These are phyloP conservation scores for Antheraea pernyi DNA, from an alignment of 1,140 invertebrate genomes.

Conservation along the genomic window DNA sequence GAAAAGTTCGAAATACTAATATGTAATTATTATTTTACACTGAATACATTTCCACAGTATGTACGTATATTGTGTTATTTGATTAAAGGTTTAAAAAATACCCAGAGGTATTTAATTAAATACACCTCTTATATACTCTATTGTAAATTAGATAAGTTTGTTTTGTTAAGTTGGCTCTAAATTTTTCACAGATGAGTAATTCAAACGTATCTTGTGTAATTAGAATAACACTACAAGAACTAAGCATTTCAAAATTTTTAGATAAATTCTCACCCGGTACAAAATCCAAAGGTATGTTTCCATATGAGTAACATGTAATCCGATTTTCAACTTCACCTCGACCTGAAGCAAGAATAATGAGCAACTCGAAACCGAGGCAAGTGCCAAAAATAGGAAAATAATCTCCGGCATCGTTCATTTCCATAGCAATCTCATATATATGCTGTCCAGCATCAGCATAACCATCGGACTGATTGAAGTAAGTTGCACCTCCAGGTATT, in stretches of 20 bases:
- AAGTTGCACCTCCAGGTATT: constrained; percentile 87
- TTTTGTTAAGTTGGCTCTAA: no score
- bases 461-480: constrained; percentile 83
- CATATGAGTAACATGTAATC: constrained; percentile 80
- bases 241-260: background rate
- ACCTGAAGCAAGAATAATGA: constrained; percentile 85
- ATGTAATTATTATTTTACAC: no score
- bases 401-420: constrained; percentile 84
- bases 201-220: no score
- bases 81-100: no score
- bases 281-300: constrained; percentile 85
- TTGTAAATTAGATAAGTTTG: no score
- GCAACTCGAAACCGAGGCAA: constrained; percentile 92
- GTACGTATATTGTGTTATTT: no score
- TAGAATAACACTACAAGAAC: no score
- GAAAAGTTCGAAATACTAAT: background rate
- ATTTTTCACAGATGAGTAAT: no score
- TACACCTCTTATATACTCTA: no score
- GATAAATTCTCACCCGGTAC: constrained; percentile 73
- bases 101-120: no score
- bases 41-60: no score
- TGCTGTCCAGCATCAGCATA: constrained; percentile 87
- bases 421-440: constrained; percentile 83
- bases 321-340: constrained; percentile 80
- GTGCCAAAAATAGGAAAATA: constrained; percentile 94